Conservation (phyloP, 2,113 vertebrate species). For the Alligator mississippiensis region DNA sequence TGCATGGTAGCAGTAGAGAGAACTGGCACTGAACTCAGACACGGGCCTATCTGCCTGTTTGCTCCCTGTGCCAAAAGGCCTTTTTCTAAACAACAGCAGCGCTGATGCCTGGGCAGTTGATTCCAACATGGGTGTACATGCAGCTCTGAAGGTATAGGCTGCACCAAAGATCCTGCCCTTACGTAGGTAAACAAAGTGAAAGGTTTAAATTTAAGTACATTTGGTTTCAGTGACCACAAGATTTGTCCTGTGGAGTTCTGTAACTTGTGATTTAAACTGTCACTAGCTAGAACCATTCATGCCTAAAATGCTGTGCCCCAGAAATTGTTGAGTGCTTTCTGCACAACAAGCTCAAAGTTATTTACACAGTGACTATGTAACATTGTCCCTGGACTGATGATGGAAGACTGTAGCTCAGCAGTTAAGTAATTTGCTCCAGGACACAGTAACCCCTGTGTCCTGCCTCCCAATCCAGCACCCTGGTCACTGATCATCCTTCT, state of each 20-base stretch:
- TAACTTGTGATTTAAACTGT: background rate
- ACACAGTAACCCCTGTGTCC: background rate
- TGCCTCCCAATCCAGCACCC: background rate
- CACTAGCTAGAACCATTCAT: background rate
- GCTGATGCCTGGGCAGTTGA: background rate
- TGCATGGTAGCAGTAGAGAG: background rate
- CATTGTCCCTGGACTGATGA: too few relatives aligned
- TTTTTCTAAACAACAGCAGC: background rate
- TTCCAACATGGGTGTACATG: background rate
- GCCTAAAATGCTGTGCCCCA: too few relatives aligned
- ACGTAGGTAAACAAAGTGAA: background rate
- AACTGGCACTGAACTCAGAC: background rate
- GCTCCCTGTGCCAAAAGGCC: background rate
- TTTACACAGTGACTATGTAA: background rate
- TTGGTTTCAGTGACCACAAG: background rate
- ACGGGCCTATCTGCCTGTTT: background rate
- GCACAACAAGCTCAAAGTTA: background rate
- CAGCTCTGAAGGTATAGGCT: background rate
- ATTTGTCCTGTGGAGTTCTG: background rate
- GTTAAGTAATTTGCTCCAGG: background rate
- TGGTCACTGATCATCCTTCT: background rate
- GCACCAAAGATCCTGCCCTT: background rate
- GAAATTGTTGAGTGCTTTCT: background rate
- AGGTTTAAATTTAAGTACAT: background rate
- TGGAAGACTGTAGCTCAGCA: background rate